These are phyloP conservation scores for Diadromus collaris DNA, from an alignment of 2,888 invertebrate species.

Conservation along the genomic window DNA sequence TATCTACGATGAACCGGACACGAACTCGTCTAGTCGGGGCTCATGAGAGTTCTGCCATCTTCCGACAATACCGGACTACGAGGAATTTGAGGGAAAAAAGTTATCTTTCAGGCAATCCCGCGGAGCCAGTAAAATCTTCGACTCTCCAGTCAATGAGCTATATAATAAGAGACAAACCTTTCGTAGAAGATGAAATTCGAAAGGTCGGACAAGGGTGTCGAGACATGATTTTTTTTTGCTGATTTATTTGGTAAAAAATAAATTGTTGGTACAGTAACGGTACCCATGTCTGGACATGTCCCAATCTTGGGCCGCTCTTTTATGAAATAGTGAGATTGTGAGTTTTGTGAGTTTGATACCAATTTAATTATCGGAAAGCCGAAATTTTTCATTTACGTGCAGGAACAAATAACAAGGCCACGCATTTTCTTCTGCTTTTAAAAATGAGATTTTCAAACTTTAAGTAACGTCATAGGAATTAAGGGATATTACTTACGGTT, in stretches of 20 bases:
- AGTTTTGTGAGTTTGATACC: background rate
- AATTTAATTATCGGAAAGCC: no score
- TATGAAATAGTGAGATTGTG: no score
- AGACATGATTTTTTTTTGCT: slow-evolving; percentile 13
- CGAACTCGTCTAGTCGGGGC: slow-evolving; percentile 7
- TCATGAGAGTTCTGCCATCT: slow-evolving; percentile 5
- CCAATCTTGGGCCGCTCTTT: background rate
- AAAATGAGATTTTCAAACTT: no score
- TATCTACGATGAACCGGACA: slow-evolving; percentile 11
- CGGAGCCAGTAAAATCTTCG: background rate
- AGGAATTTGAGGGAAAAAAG: slow-evolving; percentile 17
- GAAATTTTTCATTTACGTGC: background rate
- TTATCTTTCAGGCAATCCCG: slow-evolving; percentile 5
- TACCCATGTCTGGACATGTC: no score
- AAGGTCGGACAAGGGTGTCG: slow-evolving; percentile 7
- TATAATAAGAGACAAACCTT: slow-evolving; percentile 33
- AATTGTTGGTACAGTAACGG: background rate
- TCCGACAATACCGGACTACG: slow-evolving; percentile 9
- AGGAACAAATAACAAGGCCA: background rate
- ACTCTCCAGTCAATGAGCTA: slow-evolving; percentile 32
- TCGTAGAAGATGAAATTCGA: slow-evolving; percentile 26
- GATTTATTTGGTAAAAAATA: background rate
- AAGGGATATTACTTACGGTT: no score
- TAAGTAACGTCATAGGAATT: no score
- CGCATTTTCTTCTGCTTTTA: no score